Evolutionary conservation across 2,888 invertebrate genomes (phyloP).

Genomic region (Yponomeuta cagnagella): DNA sequence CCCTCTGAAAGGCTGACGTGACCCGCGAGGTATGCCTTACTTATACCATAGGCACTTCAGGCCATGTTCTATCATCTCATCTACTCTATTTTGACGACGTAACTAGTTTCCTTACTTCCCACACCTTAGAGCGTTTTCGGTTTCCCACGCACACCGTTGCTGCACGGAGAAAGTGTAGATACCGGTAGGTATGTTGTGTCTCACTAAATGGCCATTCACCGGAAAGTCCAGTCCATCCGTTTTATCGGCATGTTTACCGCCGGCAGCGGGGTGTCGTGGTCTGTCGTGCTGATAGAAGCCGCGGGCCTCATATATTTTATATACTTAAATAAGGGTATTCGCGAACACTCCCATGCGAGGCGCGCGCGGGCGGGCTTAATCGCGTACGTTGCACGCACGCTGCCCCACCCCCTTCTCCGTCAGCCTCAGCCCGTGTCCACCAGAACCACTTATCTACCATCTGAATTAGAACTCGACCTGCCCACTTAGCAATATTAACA

Average conservation of each 20-base stretch:
- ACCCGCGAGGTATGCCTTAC: neutral
- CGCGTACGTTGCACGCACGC: constrained; percentile 34
- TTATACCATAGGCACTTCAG: no score
- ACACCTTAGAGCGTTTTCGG: neutral
- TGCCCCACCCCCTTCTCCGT: constrained; percentile 8
- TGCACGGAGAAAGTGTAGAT: no score
- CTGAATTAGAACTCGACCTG: constrained; percentile 40
- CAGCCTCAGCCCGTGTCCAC: constrained; percentile 20
- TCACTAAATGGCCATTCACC: neutral
- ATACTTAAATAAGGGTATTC: constrained; percentile 28
- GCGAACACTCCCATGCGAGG: constrained; percentile 37
- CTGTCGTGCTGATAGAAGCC: constrained; percentile 14
- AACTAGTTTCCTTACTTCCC: no score
- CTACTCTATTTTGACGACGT: no score
- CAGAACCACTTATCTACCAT: constrained; percentile 27
- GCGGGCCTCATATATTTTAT: constrained; percentile 16
- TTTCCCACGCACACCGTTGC: neutral
- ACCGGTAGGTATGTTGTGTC: neutral
- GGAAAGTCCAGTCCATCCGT: constrained; percentile 2
- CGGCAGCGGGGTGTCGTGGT: neutral
- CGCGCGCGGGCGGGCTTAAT: constrained; percentile 29
- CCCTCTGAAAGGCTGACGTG: neutral
- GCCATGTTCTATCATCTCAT: no score
- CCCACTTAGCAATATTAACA: constrained; percentile 55
- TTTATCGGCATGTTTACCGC: constrained; percentile 8